phyloP scores from a whole-genome alignment of 2,797 vertebrate genomes.

The Enteromius viviparus region DNA sequence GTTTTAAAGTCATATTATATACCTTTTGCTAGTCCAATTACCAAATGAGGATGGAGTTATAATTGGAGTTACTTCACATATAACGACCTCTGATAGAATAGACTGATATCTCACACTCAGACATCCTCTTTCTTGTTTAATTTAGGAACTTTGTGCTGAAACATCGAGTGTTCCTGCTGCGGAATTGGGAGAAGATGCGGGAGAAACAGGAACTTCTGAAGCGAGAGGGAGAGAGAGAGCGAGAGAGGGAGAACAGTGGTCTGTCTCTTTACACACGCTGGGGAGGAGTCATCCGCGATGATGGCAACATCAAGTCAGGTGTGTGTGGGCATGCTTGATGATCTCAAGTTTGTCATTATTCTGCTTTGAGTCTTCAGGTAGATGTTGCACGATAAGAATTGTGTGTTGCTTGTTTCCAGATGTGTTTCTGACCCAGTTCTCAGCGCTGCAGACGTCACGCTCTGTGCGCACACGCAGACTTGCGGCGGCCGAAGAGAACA shows the following conservation, averaged over 20 bases:
- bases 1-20: not conserved
- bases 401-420: conserved; percentile 76
- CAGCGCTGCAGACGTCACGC: conserved; percentile 93
- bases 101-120: no score
- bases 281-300: conserved; percentile 92
- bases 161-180: conserved; percentile 92
- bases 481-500: conserved; percentile 94
- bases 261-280: conserved; percentile 89
- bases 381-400: not conserved
- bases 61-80: not conserved
- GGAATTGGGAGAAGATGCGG: conserved; percentile 96
- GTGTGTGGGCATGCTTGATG: conserved; percentile 54
- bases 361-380: not conserved
- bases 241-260: conserved; percentile 76
- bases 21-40: not conserved
- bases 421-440: conserved; percentile 99
- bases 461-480: conserved; percentile 93
- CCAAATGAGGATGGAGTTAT: not conserved
- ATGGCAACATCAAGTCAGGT: conserved; percentile 98
- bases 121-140: not conserved
- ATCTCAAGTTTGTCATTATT: conserved; percentile 4
- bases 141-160: conserved; percentile 95
- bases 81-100: not conserved
- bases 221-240: conserved; percentile 81
- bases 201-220: conserved; percentile 94